These are phyloP conservation scores for Lamproptera curius DNA, from an alignment of 2,888 invertebrate species.

Conservation along the genomic window DNA sequence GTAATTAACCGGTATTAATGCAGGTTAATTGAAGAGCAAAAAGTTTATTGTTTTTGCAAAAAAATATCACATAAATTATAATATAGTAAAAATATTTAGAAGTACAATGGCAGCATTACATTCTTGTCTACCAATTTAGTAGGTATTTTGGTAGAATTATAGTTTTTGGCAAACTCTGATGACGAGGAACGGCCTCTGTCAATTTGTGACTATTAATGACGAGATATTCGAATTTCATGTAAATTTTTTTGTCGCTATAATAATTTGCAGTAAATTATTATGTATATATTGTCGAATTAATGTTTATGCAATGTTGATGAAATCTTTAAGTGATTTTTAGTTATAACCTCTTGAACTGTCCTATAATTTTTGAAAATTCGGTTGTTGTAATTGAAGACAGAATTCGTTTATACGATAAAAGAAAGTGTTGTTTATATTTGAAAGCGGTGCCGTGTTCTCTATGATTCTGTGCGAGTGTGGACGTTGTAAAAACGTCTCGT, in stretches of 20 bases:
- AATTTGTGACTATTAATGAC: conserved; percentile 36
- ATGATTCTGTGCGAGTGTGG: conserved; percentile 29
- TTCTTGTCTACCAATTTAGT: conserved; percentile 7
- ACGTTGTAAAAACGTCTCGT: conserved; percentile 35
- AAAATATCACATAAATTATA: too few species aligned
- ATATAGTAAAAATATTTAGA: too few species aligned
- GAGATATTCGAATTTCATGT: conserved; percentile 26
- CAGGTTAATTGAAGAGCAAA: too few species aligned
- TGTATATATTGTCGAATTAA: conserved; percentile 9
- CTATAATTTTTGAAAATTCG: conserved; percentile 37
- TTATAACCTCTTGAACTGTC: conserved; percentile 53
- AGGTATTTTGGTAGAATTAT: conserved; percentile 32
- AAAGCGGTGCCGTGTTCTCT: conserved; percentile 43
- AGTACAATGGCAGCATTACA: too few species aligned
- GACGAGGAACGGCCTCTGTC: conserved; percentile 37
- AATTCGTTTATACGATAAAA: conserved; percentile 52
- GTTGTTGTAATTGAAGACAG: conserved; percentile 46
- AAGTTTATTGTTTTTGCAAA: too few species aligned
- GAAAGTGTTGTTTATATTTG: conserved; percentile 66
- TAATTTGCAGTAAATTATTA: conserved; percentile 5
- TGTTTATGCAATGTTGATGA: neutral
- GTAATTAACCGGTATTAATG: too few species aligned
- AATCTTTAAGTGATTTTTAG: conserved; percentile 9
- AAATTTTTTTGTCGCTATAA: neutral
- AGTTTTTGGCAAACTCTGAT: conserved; percentile 50